These are phyloP conservation scores for Apeira syringaria DNA, from an alignment of 2,888 invertebrate species.

Conservation along the genomic window DNA sequence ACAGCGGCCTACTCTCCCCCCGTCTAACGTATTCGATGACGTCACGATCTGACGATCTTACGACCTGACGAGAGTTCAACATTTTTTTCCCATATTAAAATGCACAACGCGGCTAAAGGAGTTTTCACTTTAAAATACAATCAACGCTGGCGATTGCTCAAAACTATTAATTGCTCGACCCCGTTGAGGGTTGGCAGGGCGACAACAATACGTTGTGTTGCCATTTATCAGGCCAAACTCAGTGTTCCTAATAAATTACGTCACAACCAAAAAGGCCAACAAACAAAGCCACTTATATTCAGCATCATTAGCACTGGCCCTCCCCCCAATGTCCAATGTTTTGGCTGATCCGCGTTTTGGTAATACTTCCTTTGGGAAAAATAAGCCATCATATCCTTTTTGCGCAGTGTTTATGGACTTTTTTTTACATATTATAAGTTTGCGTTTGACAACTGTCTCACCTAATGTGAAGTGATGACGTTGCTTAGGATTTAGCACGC, in stretches of 20 bases:
- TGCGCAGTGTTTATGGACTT: slow-evolving; percentile 28
- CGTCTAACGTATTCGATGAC: too few species aligned
- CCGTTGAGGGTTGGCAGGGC: slow-evolving; percentile 16
- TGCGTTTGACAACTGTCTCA: too few species aligned
- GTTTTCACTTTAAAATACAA: too few species aligned
- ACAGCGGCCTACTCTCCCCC: too few species aligned
- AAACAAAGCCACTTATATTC: slow-evolving; percentile 58
- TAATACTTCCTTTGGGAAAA: slow-evolving; percentile 35
- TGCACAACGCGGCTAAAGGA: too few species aligned
- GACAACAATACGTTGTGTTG: slow-evolving; percentile 29
- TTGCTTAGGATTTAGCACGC: too few species aligned
- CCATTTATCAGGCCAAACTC: slow-evolving; percentile 49
- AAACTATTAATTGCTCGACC: slow-evolving; percentile 23
- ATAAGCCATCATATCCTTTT: slow-evolving; percentile 32
- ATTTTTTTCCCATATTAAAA: too few species aligned
- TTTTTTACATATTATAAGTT: too few species aligned
- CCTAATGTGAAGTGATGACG: too few species aligned
- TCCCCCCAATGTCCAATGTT: slow-evolving; percentile 31
- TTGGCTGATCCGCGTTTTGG: slow-evolving; percentile 26
- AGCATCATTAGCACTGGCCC: slow-evolving; percentile 41
- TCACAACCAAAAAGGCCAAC: slow-evolving; percentile 50
- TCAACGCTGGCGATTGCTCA: slow-evolving; percentile 11
- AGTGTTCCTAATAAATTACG: slow-evolving; percentile 52
- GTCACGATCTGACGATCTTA: too few species aligned
- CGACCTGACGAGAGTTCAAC: too few species aligned